Evolutionary conservation across 2,888 invertebrate species (phyloP), one percentile per base, ranked within the genome.

Genomic region (Morinoia aosen): DNA sequence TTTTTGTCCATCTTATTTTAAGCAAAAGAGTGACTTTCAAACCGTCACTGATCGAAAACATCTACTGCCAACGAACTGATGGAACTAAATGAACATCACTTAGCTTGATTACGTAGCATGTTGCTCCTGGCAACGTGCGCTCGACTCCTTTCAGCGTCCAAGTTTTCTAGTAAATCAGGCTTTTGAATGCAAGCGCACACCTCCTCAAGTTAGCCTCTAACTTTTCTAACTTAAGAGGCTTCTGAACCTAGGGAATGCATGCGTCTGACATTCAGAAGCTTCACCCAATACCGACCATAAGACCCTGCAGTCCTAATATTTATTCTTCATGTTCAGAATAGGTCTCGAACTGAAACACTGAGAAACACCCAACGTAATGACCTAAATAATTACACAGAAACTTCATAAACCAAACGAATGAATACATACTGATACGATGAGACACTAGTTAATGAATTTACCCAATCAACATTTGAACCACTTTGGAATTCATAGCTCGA

Each of bases 151-250:
- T 0, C 25, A 33, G 76, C 19, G 76, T 33, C 76, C 25, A 33
- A 76, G 76, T 76, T 76, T 76, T 33, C 25, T 76, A 76, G 76
- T 76, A 76, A 33, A 76, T 76, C 76, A 76, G 76, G 76, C 19
- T 76, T 76, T 76, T 76, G 76, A 76, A 76, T 76, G 76, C 76
- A 76, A 76, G 76, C 76, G 25, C 19, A 76, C 76, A 76, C 76
- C 25, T 19, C 25, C 76, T 76, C 76, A 76, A 76, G 25, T 76
- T 76, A 33, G 25, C 76, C 33, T 33, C 76, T 76, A 76, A 61
- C 16, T 33, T 19, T 76, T 33, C 2, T 76, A 8, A 76, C 2
- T 16, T 76, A 3, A n/a, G 19, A 19, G 76, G 8, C 8, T 76
- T 76, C 25, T 76, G 76, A 76, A 76, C 19, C 7, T 76, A 1